Conservation (phyloP, 2,888 invertebrate genomes). For the Argyresthia goedartella region DNA sequence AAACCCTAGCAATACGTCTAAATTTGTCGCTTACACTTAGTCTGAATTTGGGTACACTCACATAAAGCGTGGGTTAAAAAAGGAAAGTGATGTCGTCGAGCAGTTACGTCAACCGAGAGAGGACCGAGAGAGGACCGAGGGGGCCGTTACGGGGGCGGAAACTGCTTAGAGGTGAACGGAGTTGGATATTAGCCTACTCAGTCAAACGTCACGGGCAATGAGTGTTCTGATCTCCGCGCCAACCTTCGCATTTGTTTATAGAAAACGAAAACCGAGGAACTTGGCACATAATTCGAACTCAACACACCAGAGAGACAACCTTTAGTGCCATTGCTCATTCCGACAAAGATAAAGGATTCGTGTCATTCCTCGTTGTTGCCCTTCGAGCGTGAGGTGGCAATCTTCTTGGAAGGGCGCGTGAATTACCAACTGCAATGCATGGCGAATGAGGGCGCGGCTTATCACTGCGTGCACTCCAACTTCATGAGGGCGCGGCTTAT, state of each 20-base stretch:
- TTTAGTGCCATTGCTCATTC: constrained; percentile 23
- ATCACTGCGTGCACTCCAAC: neutral
- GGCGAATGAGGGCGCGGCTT: too few relatives aligned
- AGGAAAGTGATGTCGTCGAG: constrained; percentile 37
- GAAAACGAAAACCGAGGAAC: constrained; percentile 8
- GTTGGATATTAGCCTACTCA: constrained; percentile 33
- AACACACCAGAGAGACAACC: constrained; percentile 13
- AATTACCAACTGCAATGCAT: neutral
- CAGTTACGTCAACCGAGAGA: constrained; percentile 30
- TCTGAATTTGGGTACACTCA: too few relatives aligned
- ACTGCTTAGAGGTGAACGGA: constrained; percentile 40
- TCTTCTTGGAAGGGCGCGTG: neutral
- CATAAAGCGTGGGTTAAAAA: constrained; percentile 40
- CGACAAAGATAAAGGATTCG: constrained; percentile 23
- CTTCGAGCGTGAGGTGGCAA: too few relatives aligned
- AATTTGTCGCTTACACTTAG: too few relatives aligned
- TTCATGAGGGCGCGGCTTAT: too few relatives aligned
- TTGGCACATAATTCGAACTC: constrained; percentile 7
- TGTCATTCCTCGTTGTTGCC: constrained; percentile 9
- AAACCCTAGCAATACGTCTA: too few relatives aligned
- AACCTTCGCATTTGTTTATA: constrained; percentile 34
- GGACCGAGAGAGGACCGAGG: constrained; percentile 32
- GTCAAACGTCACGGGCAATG: constrained; percentile 44
- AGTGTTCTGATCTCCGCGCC: constrained; percentile 31
- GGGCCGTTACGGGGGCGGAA: constrained; percentile 45